Conservation (phyloP, 2,113 vertebrate species). For the Phyllostomus discolor region DNA sequence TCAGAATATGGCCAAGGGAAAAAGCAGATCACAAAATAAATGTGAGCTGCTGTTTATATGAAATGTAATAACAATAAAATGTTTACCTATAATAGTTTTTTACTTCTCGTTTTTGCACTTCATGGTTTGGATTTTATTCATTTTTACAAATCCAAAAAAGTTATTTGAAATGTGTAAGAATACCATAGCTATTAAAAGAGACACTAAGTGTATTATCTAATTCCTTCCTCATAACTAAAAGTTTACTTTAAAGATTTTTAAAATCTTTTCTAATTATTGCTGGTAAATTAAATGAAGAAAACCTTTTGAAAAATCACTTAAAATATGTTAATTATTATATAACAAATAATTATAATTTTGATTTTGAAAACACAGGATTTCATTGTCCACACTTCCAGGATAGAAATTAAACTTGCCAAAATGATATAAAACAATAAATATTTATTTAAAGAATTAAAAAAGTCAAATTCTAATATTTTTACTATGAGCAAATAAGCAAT, state of each 20-base stretch:
- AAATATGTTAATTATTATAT: neutral
- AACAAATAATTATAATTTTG: neutral
- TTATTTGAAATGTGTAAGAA: neutral
- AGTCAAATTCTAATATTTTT: neutral
- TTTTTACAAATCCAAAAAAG: neutral
- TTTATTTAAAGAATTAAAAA: neutral
- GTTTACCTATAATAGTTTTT: neutral
- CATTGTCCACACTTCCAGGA: neutral
- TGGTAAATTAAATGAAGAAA: neutral
- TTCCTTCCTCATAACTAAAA: neutral
- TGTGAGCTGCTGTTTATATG: neutral
- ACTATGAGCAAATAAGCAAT: neutral
- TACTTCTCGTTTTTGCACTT: neutral
- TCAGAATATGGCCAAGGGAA: neutral
- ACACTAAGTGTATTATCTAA: neutral
- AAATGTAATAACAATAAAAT: neutral
- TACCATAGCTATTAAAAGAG: neutral
- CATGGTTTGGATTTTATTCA: neutral
- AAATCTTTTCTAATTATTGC: neutral
- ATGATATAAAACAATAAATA: neutral
- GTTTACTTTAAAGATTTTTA: neutral
- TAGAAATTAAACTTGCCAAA: neutral
- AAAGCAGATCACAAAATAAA: neutral
- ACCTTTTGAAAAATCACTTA: neutral
- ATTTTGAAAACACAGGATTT: neutral